Conservation (phyloP, 1,140 invertebrate species). For the Eriocheir sinensis region DNA sequence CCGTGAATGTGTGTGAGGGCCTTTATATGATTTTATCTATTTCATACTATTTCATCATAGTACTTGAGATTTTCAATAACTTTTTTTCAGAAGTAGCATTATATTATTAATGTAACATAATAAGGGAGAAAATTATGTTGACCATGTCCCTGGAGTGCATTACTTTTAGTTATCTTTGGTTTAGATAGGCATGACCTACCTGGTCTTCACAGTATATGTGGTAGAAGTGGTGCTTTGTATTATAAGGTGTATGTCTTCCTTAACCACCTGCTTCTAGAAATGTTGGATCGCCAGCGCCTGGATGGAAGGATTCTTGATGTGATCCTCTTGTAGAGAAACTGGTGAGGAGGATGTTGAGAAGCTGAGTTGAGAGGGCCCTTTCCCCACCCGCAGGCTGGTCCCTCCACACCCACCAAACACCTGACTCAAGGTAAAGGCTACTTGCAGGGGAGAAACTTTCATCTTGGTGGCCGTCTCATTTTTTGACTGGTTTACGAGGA, state of each 20-base stretch:
- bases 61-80: no score
- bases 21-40: no score
- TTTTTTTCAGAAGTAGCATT: no score
- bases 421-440: constrained; percentile 62
- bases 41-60: no score
- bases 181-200: no score
- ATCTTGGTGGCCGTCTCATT: constrained; percentile 57
- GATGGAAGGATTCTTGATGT: constrained; percentile 73
- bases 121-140: no score
- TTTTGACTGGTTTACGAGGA: constrained; percentile 48
- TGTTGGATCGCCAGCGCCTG: constrained; percentile 72
- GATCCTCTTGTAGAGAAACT: constrained; percentile 39
- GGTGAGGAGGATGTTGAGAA: neutral
- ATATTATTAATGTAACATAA: no score
- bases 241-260: constrained; percentile 42
- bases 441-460: constrained; percentile 61
- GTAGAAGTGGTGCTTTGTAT: neutral
- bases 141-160: no score
- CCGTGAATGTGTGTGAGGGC: no score
- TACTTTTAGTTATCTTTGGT: no score
- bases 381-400: neutral
- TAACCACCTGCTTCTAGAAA: constrained; percentile 62
- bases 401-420: neutral
- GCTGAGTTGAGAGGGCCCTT: neutral
- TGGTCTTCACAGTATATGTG: no score